Conservation (phyloP, 2,797 vertebrate genomes). For the Perodicticus potto region DNA sequence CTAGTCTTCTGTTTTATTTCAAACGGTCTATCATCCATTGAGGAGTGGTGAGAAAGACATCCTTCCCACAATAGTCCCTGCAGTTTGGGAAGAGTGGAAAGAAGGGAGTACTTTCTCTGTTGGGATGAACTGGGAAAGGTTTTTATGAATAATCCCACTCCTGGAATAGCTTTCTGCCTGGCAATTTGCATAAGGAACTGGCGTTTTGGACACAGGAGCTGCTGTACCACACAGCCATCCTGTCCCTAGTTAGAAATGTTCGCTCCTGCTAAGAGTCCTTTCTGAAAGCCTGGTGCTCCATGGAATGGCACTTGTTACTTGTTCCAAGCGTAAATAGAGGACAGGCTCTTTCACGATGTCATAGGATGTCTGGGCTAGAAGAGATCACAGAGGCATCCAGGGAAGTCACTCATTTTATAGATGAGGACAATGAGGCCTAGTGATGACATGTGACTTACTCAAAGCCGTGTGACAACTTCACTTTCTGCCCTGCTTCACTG, state of each 20-base stretch:
- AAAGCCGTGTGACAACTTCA: not conserved
- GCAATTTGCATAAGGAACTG: not conserved
- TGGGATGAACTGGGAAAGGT: slow-evolving; percentile 27
- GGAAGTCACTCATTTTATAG: not conserved
- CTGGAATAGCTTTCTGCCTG: not conserved
- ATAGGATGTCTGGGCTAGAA: not conserved
- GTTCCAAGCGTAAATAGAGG: not conserved
- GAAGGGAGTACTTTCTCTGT: not conserved
- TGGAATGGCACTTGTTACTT: not conserved
- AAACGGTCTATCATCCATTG: slow-evolving; percentile 68
- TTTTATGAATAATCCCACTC: not conserved
- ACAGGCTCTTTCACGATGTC: not conserved
- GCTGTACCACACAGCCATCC: not conserved
- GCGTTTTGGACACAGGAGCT: not conserved
- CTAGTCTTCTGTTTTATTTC: slow-evolving; percentile 76
- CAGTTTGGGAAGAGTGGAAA: not conserved
- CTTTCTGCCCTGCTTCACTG: not conserved
- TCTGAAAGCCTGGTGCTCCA: not conserved
- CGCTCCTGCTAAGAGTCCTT: not conserved
- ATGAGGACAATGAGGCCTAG: not conserved
- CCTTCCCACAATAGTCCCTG: not conserved
- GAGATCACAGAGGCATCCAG: not conserved
- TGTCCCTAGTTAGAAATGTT: not conserved
- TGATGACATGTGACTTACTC: not conserved
- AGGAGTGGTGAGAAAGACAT: slow-evolving; percentile 57